Conservation (phyloP, 1,140 invertebrate species). For the Physella acuta region DNA sequence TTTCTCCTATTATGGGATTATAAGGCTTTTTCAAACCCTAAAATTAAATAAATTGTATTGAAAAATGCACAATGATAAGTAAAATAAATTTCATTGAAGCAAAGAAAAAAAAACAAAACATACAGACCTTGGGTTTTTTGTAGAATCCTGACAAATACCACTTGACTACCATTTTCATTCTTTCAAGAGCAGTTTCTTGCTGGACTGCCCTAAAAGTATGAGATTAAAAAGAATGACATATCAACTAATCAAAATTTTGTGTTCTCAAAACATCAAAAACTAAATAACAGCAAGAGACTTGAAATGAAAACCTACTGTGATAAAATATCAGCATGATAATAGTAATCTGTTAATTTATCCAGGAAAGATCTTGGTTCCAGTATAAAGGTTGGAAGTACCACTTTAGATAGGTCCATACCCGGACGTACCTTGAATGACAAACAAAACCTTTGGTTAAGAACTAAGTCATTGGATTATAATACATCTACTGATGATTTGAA, state of each 20-base stretch:
- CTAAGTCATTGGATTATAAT: neutral
- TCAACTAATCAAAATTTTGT: neutral
- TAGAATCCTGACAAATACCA: constrained; percentile 95
- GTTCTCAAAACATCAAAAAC: too few species aligned
- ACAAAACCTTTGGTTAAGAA: too few species aligned
- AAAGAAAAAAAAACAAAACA: neutral
- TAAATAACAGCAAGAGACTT: too few species aligned
- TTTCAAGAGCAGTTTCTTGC: constrained; percentile 83
- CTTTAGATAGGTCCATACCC: constrained; percentile 95
- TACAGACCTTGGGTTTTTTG: constrained; percentile 76
- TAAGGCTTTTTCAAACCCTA: constrained; percentile 89
- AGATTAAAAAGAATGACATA: neutral
- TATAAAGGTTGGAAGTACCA: constrained; percentile 88
- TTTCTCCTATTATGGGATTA: constrained; percentile 90
- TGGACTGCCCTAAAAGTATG: constrained; percentile 73
- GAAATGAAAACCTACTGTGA: constrained; percentile 71
- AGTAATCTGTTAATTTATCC: constrained; percentile 89
- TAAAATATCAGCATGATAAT: constrained; percentile 89
- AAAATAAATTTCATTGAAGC: too few species aligned
- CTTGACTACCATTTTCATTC: constrained; percentile 84
- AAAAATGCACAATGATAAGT: too few species aligned
- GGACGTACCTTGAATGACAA: too few species aligned
- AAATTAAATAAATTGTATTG: neutral
- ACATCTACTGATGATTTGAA: too few species aligned
- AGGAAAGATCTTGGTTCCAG: constrained; percentile 89